Base-by-base conservation (phyloP, 2,888 invertebrate genomes). In the Cheilosia variabilis region DNA sequence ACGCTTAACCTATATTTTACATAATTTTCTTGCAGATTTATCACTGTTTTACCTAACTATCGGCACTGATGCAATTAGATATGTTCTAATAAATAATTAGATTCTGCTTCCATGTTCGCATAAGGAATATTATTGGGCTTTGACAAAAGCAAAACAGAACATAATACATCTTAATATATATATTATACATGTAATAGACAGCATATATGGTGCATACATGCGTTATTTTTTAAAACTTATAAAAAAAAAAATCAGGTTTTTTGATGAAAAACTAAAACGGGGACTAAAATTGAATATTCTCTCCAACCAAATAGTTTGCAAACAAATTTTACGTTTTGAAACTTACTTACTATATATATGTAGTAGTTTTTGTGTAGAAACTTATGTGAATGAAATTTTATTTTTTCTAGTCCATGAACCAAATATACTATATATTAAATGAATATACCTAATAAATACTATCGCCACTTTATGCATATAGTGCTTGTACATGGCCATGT, bases 351-450 rank as follows among this genome's bases (percentile, higher is more conserved):
- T 34, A 60, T 24, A 43, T 1, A 22, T 22, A 22, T 22, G 2
- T 27, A 27, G 31, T 55, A 31, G 17, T 55, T 55, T 58, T 37
- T 41, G 43, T 34, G 53, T 69, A 71, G 34, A 27, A 41, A 71
- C 17, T 45, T 60, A 68, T 62, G 68, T 73, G n/a, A 68, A 68
- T 63, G 24, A 31, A 73, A 71, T 45, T 45, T 78, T 60, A 22
- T 66, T 47, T 84, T 55, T 79, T 76, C 65, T 84, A 84, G 84
- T 84, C 79, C 84, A 79, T 71, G 84, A 84, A 84, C 84, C 84
- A 84, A 84, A 84, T 84, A 84, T 84, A 84, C 79, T 84, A 71
- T 17, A 53, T 27, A 68, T 57, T 47, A 31, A 76, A 43, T 72
- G 27, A 53, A 60, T 57, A 65, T 82, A 72, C 31, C 65, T 62